A percentile compares a stretch with the other conserved stretches of the same genome.
Conservation (phyloP, 2,797 vertebrate species). For the Cephalopachus bancanus region DNA sequence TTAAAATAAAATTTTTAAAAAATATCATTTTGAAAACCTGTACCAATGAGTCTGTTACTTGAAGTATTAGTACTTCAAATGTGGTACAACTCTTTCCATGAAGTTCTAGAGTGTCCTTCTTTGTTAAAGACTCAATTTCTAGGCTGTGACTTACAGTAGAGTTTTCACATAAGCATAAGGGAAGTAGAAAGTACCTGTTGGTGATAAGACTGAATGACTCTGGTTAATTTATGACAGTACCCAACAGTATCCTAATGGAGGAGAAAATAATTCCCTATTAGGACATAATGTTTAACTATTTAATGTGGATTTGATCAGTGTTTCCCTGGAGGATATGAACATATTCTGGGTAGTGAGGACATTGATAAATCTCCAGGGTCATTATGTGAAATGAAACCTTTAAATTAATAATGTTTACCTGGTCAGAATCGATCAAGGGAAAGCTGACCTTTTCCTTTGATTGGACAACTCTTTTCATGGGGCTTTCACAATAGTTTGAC, state of each 20-base stretch:
- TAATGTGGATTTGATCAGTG: neutral
- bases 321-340: neutral
- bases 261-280: neutral
- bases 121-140: neutral
- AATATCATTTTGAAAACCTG: neutral
- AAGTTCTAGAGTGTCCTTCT: neutral
- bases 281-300: neutral
- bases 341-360: neutral
- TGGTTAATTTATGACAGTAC: neutral
- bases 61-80: neutral
- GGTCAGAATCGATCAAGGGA: neutral
- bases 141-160: neutral
- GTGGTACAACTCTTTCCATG: neutral
- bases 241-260: neutral
- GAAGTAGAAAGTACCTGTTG: neutral
- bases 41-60: neutral
- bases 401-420: conserved; percentile 38
- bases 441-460: neutral
- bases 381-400: conserved; percentile 8
- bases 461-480: neutral
- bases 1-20: neutral
- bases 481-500: neutral
- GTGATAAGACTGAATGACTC: neutral
- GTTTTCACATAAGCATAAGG: neutral
- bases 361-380: neutral